A percentile compares a stretch with the other conserved stretches of the same genome.
Evolutionary conservation across 2,113 vertebrate genomes (phyloP).

Genomic region (Otus sunia): DNA sequence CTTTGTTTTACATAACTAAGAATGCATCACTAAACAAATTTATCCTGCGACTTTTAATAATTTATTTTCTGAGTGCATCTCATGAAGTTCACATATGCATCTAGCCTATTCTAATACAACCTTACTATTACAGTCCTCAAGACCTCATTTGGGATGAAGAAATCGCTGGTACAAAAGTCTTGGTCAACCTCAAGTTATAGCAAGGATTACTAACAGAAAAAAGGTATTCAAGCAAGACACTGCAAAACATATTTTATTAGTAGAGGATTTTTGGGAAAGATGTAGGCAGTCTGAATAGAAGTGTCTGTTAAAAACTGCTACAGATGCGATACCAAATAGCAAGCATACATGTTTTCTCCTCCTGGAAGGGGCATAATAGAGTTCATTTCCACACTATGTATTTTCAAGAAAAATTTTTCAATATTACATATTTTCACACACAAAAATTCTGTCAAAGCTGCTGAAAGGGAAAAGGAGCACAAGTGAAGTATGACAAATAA

Average conservation of each 20-base stretch:
- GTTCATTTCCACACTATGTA: not conserved
- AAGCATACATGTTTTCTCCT: not conserved
- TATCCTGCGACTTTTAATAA: not conserved
- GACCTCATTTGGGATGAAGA: not conserved
- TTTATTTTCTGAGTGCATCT: not conserved
- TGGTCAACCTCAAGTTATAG: not conserved
- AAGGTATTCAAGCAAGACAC: not conserved
- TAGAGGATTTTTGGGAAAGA: not conserved
- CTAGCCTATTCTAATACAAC: not conserved
- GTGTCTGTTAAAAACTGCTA: not conserved
- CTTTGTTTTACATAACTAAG: not conserved
- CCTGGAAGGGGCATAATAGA: not conserved
- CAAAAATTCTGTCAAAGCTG: not conserved
- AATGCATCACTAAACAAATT: not conserved
- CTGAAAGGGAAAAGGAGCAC: not conserved
- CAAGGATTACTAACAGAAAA: not conserved
- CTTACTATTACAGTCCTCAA: not conserved
- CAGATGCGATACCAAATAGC: not conserved
- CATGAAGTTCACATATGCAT: not conserved
- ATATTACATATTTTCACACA: not conserved
- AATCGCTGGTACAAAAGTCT: not conserved
- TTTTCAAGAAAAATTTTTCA: not conserved
- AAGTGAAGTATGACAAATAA: not conserved
- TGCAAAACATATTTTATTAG: not conserved
- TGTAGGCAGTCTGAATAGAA: not conserved